Evolutionary conservation across 2,888 invertebrate genomes (phyloP).

Genomic region (Leucoma salicis): DNA sequence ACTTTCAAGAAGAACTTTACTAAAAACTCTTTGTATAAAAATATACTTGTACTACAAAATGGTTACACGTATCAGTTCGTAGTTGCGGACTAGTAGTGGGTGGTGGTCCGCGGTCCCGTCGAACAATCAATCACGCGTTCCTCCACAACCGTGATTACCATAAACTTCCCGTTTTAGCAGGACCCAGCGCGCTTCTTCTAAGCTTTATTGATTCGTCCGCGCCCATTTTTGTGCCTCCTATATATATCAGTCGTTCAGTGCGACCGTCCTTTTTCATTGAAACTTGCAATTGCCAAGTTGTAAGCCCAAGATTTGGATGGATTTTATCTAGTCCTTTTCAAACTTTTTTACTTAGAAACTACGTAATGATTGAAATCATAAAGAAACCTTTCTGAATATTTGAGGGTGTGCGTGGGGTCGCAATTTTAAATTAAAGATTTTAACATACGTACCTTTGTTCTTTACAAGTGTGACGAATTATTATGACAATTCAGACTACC

Average conservation of each 20-base stretch:
- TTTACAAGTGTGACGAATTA: too few relatives aligned
- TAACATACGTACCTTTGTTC: too few relatives aligned
- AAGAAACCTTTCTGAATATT: conserved; percentile 27
- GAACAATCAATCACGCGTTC: conserved; percentile 77
- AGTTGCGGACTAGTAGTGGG: conserved; percentile 25
- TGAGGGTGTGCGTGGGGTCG: too few relatives aligned
- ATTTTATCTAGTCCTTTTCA: conserved; percentile 51
- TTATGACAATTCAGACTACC: too few relatives aligned
- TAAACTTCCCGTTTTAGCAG: conserved; percentile 78
- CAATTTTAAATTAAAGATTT: too few relatives aligned
- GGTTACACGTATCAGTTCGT: conserved; percentile 37
- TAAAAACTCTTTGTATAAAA: conserved; percentile 28
- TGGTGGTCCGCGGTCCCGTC: conserved; percentile 47
- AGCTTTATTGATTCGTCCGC: conserved; percentile 73
- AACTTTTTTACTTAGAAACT: conserved; percentile 40
- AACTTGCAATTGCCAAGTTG: conserved; percentile 71
- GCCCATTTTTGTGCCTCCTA: conserved; percentile 67
- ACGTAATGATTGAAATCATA: conserved; percentile 33
- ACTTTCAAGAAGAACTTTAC: conserved; percentile 29
- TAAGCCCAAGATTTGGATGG: conserved; percentile 54
- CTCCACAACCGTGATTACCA: conserved; percentile 75
- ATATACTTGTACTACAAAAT: conserved; percentile 30
- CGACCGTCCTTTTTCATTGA: conserved; percentile 71
- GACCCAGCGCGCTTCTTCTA: conserved; percentile 70
- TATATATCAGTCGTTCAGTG: conserved; percentile 59